Evolutionary conservation across 2,113 vertebrate genomes (phyloP).

Genomic region (Dromaius novaehollandiae): DNA sequence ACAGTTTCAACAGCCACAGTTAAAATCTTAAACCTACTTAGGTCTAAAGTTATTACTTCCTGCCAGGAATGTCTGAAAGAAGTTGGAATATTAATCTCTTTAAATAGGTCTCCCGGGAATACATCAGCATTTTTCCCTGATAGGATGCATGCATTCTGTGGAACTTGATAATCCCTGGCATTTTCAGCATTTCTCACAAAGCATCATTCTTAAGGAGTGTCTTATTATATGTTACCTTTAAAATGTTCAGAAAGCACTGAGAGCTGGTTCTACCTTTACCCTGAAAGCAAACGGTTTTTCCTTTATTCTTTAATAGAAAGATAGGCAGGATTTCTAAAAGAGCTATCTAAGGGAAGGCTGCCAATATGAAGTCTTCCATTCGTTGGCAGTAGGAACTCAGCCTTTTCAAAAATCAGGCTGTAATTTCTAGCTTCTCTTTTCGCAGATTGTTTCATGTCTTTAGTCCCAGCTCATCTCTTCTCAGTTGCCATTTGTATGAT

Average conservation of each 20-base stretch:
- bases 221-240: background rate
- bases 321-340: background rate
- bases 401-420: background rate
- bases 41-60: conserved; percentile 40
- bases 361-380: background rate
- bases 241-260: background rate
- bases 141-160: conserved; percentile 19
- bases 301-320: background rate
- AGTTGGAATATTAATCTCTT: conserved; percentile 42
- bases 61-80: conserved; percentile 10
- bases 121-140: background rate
- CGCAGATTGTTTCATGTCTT: background rate
- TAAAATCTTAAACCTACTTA: conserved; percentile 38
- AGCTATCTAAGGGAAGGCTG: background rate
- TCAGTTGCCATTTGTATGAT: background rate
- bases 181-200: conserved; percentile 24
- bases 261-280: background rate
- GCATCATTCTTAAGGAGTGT: background rate
- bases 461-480: background rate
- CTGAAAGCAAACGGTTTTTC: background rate
- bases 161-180: conserved; percentile 21
- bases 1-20: background rate
- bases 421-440: background rate
- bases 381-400: background rate
- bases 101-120: conserved; percentile 17